Evolutionary conservation across 2,888 invertebrate genomes (phyloP).

Genomic region (Augochlorella aurata): DNA sequence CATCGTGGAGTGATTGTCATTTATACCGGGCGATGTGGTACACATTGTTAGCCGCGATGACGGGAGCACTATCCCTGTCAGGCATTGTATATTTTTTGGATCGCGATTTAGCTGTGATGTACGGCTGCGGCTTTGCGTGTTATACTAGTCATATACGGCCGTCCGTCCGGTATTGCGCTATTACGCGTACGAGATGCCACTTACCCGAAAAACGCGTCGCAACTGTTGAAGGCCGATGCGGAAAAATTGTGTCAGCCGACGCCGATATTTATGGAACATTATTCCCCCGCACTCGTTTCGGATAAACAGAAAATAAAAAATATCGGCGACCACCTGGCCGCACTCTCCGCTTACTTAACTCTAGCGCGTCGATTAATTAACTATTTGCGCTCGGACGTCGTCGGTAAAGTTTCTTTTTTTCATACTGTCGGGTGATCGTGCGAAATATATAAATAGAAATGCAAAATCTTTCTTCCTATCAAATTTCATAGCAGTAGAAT

Average conservation of each 20-base stretch:
- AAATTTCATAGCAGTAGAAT: no score
- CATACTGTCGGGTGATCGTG: no score
- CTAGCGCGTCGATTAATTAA: not conserved
- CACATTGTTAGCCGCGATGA: constrained; percentile 75
- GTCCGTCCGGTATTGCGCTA: constrained; percentile 64
- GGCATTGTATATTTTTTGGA: constrained; percentile 81
- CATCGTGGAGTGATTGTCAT: constrained; percentile 74
- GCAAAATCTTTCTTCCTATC: no score
- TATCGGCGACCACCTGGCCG: not conserved
- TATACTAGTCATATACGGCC: constrained; percentile 69
- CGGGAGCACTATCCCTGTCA: constrained; percentile 75
- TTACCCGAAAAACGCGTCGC: constrained; percentile 41
- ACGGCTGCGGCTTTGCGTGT: constrained; percentile 73
- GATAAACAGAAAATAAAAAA: constrained; percentile 7
- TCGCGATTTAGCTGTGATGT: constrained; percentile 81
- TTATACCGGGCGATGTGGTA: constrained; percentile 73
- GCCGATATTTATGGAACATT: constrained; percentile 5
- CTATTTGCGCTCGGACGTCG: not conserved
- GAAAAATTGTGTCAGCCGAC: constrained; percentile 20
- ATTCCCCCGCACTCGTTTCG: not conserved
- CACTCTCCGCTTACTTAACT: not conserved
- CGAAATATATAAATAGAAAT: no score
- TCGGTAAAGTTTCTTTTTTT: no score
- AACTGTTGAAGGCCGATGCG: not conserved
- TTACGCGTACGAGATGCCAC: constrained; percentile 59